phyloP scores from a whole-genome alignment of 2,797 vertebrate genomes.

The Enteromius treurensis region DNA sequence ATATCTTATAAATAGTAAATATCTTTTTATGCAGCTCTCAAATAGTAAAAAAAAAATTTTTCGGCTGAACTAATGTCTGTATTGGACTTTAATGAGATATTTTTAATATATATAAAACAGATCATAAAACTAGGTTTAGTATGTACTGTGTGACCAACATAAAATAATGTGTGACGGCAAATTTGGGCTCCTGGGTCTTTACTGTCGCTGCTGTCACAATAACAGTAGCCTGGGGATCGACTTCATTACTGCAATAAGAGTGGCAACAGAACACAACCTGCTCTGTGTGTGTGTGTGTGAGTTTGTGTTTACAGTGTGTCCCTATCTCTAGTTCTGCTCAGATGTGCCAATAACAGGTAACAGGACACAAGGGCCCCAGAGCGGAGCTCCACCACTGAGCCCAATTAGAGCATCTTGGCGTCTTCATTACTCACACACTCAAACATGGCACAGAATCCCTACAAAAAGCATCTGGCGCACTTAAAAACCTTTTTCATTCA shows the following conservation, averaged over 20 bases:
- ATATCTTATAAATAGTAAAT: not conserved
- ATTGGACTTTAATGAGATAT: not conserved
- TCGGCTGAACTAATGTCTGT: not conserved
- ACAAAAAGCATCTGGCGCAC: conserved; percentile 64
- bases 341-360: conserved; percentile 39
- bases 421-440: conserved; percentile 25
- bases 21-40: not conserved
- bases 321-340: conserved; percentile 29
- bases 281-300: not conserved
- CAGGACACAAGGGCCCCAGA: conserved; percentile 44
- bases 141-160: conserved; percentile 17
- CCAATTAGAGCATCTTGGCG: conserved; percentile 31
- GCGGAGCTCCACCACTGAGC: conserved; percentile 40
- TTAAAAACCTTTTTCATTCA: not conserved
- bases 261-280: conserved; percentile 65
- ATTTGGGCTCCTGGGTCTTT: conserved; percentile 43
- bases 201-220: conserved; percentile 56
- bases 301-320: conserved; percentile 16
- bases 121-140: not conserved
- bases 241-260: conserved; percentile 61
- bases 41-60: not conserved
- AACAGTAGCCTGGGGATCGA: conserved; percentile 69
- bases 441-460: conserved; percentile 60
- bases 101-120: no score
- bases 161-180: conserved; percentile 42